These are phyloP conservation scores for Temnopleurus reevesii DNA, from an alignment of 53 echinoderm and acorn worm genomes.

Conservation along the genomic window DNA sequence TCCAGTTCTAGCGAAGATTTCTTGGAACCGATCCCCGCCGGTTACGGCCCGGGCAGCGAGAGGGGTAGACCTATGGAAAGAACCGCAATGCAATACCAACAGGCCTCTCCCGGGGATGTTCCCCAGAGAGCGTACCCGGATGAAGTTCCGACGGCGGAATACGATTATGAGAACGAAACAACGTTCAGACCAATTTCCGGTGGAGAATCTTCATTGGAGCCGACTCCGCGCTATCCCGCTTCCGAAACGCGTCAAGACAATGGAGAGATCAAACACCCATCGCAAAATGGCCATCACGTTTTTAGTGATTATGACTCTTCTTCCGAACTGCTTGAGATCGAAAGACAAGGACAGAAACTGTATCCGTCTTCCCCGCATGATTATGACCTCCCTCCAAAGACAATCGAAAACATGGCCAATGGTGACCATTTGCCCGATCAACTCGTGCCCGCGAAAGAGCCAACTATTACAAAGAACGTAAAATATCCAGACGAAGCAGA, in stretches of 20 bases:
- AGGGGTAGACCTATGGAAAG: neutral
- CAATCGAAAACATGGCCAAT: neutral
- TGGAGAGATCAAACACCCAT: neutral
- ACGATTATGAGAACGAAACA: constrained; percentile 5
- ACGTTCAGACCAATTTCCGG: constrained; percentile 37
- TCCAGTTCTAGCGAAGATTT: constrained; percentile 40
- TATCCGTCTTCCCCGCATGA: neutral
- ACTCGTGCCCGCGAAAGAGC: constrained; percentile 1
- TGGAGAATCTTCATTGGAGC: neutral
- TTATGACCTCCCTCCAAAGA: neutral
- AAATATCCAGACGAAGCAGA: neutral
- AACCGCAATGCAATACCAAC: neutral
- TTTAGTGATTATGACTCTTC: constrained; percentile 43
- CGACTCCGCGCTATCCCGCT: neutral
- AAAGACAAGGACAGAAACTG: constrained; percentile 18
- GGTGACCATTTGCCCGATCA: neutral
- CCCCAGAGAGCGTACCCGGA: neutral
- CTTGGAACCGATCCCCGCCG: constrained; percentile 34
- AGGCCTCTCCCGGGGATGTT: neutral
- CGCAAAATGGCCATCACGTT: constrained; percentile 25
- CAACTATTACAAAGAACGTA: neutral
- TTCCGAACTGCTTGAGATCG: constrained; percentile 39
- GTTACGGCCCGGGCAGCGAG: constrained; percentile 14
- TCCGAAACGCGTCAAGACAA: neutral
- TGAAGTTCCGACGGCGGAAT: neutral